Evolutionary conservation across 1,140 invertebrate species (phyloP).

Genomic region (Atopsyche davidsoni): DNA sequence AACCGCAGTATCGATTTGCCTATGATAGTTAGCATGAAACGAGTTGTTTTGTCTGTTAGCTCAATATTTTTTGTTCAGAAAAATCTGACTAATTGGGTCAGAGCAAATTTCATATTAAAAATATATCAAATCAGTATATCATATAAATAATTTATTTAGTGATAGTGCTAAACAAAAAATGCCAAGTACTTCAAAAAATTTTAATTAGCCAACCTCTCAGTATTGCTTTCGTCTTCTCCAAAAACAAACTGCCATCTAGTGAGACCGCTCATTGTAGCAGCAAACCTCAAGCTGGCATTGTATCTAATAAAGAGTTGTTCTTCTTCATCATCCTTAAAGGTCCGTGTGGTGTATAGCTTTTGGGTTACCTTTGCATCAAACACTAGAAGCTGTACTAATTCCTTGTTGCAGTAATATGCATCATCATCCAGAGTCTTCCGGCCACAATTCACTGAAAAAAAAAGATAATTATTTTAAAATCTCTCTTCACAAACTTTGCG

Average conservation of each 20-base stretch:
- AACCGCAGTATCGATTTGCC: no score
- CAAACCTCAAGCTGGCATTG: slow-evolving; percentile 67
- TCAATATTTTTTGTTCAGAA: no score
- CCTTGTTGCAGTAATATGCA: slow-evolving; percentile 78
- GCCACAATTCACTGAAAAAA: slow-evolving; percentile 54
- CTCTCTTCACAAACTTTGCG: no score
- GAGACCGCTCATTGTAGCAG: slow-evolving; percentile 82
- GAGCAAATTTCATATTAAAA: no score
- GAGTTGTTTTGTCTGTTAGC: no score
- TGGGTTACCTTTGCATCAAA: slow-evolving; percentile 83
- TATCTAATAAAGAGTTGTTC: slow-evolving; percentile 56
- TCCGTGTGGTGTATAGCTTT: slow-evolving; percentile 58
- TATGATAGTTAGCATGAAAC: no score
- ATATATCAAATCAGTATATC: no score
- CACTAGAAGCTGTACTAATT: slow-evolving; percentile 75
- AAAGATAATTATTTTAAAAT: no score
- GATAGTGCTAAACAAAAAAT: no score
- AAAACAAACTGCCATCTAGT: slow-evolving; percentile 75
- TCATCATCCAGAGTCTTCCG: slow-evolving; percentile 56
- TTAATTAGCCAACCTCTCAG: slow-evolving; percentile 24
- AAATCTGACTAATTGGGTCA: no score
- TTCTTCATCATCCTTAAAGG: slow-evolving; percentile 48
- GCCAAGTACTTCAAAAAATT: no score
- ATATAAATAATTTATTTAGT: no score
- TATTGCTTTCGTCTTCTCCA: slow-evolving; percentile 39